Base-by-base conservation (phyloP, 2,888 invertebrate species). In the Sicus ferrugineus region DNA sequence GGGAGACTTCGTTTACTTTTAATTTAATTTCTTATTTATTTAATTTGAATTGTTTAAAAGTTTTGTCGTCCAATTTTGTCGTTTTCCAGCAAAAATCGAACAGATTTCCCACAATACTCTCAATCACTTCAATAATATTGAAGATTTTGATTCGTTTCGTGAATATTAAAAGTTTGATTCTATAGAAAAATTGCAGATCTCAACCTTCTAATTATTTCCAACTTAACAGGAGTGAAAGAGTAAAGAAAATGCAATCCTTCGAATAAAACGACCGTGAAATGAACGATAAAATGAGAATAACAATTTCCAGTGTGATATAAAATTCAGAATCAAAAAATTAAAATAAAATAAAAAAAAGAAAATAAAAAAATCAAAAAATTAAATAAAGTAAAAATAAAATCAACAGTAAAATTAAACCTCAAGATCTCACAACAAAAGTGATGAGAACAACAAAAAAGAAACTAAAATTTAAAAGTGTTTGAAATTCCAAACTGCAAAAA, bases 201-300 rank as follows among this genome's bases (percentile, higher is more conserved):
- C 23, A 19, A 54, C 14, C 7, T 23, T 23, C 3, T 4, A 7
- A 19, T 7, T 19, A n/a, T 23, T 54, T 54, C 26, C 6, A 23
- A 23, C 16, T 62, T 34, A 62, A 62, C 61, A 30, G 19, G n/a
- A 61, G 46, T 14, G 52, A 66, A 23, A 38, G 7, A n/a, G 42
- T 3, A 62, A 38, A 16, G 19, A 56, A 26, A 14, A 56, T 16
- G n/a, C 2, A 2, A 54, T 23, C 54, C 11, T 26, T 26, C 1
- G 9, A 54, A 14, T 23, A 26, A 26, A 54, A 54, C 16, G 59
- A n/a, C n/a, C n/a, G n/a, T n/a, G n/a, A n/a, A n/a, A n/a, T n/a
- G n/a, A n/a, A n/a, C n/a, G n/a, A n/a, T n/a, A n/a, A n/a, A n/a
- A n/a, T n/a, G n/a, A n/a, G n/a, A n/a, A n/a, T n/a, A n/a, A 34